Percentiles rank a stretch among this genome's conserved stretches.
Conservation (phyloP, 2,888 invertebrate species). For the Orchestes rusci region DNA sequence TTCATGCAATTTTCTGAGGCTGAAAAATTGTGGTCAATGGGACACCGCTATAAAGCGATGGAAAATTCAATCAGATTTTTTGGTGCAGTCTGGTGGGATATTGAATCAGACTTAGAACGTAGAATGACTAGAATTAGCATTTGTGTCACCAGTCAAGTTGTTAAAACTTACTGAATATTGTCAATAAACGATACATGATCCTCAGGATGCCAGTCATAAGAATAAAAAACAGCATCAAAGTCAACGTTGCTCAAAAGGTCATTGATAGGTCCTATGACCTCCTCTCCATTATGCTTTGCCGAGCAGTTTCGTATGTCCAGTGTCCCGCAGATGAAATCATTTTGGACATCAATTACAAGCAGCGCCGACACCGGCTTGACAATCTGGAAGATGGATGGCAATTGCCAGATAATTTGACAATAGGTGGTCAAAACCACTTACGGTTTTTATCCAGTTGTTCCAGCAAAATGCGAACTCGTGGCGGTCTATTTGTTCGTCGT, state of each 20-base stretch:
- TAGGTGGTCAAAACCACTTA: conserved; percentile 43
- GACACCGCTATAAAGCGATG: too few species aligned
- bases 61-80: too few species aligned
- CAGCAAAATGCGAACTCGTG: conserved; percentile 79
- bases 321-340: conserved; percentile 93
- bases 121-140: too few species aligned
- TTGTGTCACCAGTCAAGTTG: neutral
- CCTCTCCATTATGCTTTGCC: conserved; percentile 81
- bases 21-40: conserved; percentile 3
- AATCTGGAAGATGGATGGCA: conserved; percentile 22
- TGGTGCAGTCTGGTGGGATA: too few species aligned
- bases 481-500: conserved; percentile 66
- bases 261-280: conserved; percentile 87
- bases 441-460: conserved; percentile 84
- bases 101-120: too few species aligned
- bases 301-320: conserved; percentile 86
- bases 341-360: conserved; percentile 92
- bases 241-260: conserved; percentile 66
- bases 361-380: conserved; percentile 69
- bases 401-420: neutral
- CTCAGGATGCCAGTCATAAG: conserved; percentile 93
- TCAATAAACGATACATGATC: conserved; percentile 95
- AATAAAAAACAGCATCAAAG: conserved; percentile 85
- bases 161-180: conserved; percentile 53
- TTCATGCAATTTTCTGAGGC: conserved; percentile 57